Evolutionary conservation across 2,797 vertebrate species (phyloP).

Genomic region (Sardinella longiceps): DNA sequence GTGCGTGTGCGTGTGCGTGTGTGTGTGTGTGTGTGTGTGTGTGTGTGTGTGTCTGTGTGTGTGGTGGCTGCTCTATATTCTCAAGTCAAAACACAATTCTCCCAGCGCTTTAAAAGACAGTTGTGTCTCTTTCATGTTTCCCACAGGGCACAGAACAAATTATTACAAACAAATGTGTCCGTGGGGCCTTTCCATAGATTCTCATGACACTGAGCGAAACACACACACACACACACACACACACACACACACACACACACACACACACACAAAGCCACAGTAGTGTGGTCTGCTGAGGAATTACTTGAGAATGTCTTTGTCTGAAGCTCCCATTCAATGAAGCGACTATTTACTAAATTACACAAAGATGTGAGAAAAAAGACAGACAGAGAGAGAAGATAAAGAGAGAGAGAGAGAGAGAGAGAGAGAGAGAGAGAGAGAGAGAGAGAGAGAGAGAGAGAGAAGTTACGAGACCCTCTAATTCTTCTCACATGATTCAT

Average conservation of each 20-base stretch:
- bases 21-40: too few species aligned
- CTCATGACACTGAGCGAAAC: conserved; percentile 23
- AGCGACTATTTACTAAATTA: conserved; percentile 27
- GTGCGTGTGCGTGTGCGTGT: too few species aligned
- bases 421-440: background rate
- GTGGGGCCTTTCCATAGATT: conserved; percentile 40
- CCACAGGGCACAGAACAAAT: conserved; percentile 20
- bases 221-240: background rate
- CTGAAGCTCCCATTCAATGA: conserved; percentile 28
- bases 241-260: background rate
- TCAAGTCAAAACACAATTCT: background rate
- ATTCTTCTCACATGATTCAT: conserved; percentile 36
- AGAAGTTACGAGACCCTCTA: conserved; percentile 30
- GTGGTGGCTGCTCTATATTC: background rate
- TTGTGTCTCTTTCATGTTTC: background rate
- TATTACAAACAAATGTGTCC: conserved; percentile 45
- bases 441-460: conserved; percentile 3
- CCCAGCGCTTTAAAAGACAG: background rate
- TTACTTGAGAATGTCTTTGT: conserved; percentile 11
- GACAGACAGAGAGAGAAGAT: too few species aligned
- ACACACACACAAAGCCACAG: conserved; percentile 10
- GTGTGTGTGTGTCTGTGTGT: too few species aligned
- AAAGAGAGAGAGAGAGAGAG: background rate
- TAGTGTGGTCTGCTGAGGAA: conserved; percentile 37
- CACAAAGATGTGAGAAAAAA: background rate